Conservation (phyloP, 2,888 invertebrate species). For the Rhagonycha lutea region DNA sequence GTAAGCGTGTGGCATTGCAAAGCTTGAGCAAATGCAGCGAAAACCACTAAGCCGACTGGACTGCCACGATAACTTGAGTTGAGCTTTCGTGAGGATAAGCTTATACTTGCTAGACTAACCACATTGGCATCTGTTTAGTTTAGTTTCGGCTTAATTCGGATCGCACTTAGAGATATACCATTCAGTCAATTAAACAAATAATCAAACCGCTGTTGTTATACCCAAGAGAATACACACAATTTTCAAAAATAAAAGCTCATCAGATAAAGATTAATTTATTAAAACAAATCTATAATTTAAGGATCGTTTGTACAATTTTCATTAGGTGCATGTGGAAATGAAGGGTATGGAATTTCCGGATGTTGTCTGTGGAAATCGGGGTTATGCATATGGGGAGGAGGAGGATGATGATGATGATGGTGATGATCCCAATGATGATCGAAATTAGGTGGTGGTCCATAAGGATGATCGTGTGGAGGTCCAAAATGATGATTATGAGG, state of each 20-base stretch:
- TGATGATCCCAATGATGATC: not conserved
- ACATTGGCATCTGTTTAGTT: slow-evolving; percentile 31
- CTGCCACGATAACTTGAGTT: slow-evolving; percentile 29
- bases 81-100: slow-evolving; percentile 30
- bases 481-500: not conserved
- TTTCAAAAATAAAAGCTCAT: not conserved
- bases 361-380: slow-evolving; percentile 30
- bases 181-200: slow-evolving; percentile 17
- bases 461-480: not conserved
- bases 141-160: slow-evolving; percentile 24
- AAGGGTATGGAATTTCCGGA: slow-evolving; percentile 29
- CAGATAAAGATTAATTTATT: not conserved
- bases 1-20: slow-evolving; percentile 16
- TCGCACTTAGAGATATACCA: slow-evolving; percentile 21
- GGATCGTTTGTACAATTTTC: not conserved
- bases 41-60: slow-evolving; percentile 30
- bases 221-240: not conserved
- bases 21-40: slow-evolving; percentile 28
- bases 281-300: not conserved
- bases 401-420: not conserved
- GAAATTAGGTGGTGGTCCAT: not conserved
- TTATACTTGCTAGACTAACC: slow-evolving; percentile 30
- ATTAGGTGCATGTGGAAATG: not conserved
- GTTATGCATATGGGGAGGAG: slow-evolving; percentile 14
- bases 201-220: slow-evolving; percentile 15